These are phyloP conservation scores for Odontomyia ornata DNA, from an alignment of 2,888 invertebrate species.

Conservation along the genomic window DNA sequence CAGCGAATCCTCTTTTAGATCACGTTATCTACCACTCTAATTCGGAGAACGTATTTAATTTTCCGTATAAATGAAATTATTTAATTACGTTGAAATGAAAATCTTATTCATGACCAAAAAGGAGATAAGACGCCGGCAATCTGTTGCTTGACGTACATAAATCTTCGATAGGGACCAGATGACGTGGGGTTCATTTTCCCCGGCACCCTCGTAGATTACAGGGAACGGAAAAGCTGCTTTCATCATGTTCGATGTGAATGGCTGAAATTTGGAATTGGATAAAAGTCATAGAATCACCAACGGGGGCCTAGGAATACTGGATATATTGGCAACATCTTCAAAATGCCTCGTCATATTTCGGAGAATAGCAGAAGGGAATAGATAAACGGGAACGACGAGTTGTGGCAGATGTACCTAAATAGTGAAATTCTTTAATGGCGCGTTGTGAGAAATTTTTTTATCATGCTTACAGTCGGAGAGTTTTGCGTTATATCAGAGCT, in stretches of 20 bases:
- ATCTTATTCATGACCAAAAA: conserved; percentile 25
- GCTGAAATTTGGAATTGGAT: not conserved
- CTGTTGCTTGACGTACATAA: conserved; percentile 10
- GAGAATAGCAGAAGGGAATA: not conserved
- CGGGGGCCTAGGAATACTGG: not conserved
- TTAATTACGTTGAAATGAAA: conserved; percentile 37
- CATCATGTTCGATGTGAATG: not conserved
- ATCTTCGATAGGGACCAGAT: not conserved
- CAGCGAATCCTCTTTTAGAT: not conserved
- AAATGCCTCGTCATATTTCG: conserved; percentile 6
- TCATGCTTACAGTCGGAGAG: no score
- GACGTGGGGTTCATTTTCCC: not conserved
- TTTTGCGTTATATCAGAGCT: no score
- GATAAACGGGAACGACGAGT: no score
- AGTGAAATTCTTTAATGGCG: no score
- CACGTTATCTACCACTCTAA: not conserved
- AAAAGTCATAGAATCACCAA: not conserved
- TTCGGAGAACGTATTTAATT: conserved; percentile 29
- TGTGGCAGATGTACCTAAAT: no score
- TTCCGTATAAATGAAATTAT: conserved; percentile 22
- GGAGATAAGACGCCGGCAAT: conserved; percentile 17
- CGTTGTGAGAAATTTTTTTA: no score
- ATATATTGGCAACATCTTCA: conserved; percentile 1
- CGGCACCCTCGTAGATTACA: not conserved
- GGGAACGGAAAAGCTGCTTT: not conserved